Conservation (phyloP, 2,797 vertebrate genomes). For the Sardinella longiceps region DNA sequence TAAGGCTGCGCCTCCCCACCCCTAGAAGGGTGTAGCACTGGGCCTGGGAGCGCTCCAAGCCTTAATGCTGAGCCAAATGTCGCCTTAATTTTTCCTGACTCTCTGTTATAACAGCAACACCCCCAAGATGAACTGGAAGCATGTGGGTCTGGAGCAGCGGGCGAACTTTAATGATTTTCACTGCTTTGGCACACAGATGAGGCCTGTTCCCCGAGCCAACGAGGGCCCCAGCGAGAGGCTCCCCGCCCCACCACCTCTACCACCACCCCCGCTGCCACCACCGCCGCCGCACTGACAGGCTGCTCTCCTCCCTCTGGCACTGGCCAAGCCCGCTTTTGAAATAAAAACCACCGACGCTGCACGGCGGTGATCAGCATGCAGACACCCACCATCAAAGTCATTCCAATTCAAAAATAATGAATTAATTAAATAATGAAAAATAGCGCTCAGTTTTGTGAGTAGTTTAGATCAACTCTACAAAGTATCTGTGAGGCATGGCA, state of each 20-base stretch:
- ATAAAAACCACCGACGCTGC: background rate
- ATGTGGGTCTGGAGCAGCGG: conserved; percentile 33
- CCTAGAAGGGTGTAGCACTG: background rate
- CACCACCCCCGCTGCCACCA: no score
- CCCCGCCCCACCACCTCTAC: background rate
- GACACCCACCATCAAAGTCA: background rate
- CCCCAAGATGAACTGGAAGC: conserved; percentile 46
- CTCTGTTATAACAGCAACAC: conserved; percentile 49
- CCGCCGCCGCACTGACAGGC: background rate
- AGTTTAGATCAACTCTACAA: background rate
- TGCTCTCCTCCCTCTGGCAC: conserved; percentile 12
- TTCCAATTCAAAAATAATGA: background rate
- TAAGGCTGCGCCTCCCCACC: background rate
- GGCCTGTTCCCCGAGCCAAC: background rate
- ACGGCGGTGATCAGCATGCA: background rate
- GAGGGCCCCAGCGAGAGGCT: background rate
- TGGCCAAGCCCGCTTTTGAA: background rate
- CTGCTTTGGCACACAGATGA: conserved; percentile 48
- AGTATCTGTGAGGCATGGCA: background rate
- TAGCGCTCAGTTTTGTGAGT: background rate
- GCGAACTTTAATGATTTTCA: conserved; percentile 35
- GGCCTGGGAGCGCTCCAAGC: background rate
- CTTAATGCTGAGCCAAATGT: conserved; percentile 47
- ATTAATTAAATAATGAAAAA: background rate
- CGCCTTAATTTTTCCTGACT: conserved; percentile 42